phyloP scores from a whole-genome alignment of 2,797 vertebrate genomes.

The Eremophila alpestris region DNA sequence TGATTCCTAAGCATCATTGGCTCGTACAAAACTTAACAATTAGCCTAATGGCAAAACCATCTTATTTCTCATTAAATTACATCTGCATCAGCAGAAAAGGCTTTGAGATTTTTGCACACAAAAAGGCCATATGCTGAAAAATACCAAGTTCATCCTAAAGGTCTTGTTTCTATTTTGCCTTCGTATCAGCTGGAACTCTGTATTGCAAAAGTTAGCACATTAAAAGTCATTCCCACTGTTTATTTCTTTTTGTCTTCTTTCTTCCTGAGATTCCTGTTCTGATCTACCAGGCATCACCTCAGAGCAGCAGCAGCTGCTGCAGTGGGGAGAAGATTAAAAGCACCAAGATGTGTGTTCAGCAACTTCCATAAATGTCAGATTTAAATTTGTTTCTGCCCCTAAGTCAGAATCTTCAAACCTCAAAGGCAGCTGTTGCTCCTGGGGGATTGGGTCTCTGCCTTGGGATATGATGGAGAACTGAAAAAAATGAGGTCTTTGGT shows the following conservation, averaged over 20 bases:
- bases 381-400: background rate
- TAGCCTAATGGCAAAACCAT: background rate
- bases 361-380: background rate
- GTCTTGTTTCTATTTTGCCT: slow-evolving; percentile 8
- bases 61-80: background rate
- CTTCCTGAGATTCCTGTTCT: background rate
- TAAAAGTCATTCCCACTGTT: background rate
- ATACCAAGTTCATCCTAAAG: background rate
- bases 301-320: background rate
- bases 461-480: background rate
- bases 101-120: background rate
- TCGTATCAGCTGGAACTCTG: background rate
- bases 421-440: background rate
- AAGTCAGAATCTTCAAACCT: background rate
- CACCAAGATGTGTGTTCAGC: background rate
- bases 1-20: background rate
- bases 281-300: background rate
- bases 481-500: background rate
- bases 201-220: background rate
- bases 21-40: background rate
- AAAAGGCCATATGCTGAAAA: background rate
- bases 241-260: background rate
- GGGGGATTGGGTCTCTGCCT: background rate
- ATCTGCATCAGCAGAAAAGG: background rate
- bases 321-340: background rate